A percentile compares a stretch with the other conserved stretches of the same genome.
phyloP scores from a whole-genome alignment of 2,113 vertebrate species.

The Aegotheles bennettii region DNA sequence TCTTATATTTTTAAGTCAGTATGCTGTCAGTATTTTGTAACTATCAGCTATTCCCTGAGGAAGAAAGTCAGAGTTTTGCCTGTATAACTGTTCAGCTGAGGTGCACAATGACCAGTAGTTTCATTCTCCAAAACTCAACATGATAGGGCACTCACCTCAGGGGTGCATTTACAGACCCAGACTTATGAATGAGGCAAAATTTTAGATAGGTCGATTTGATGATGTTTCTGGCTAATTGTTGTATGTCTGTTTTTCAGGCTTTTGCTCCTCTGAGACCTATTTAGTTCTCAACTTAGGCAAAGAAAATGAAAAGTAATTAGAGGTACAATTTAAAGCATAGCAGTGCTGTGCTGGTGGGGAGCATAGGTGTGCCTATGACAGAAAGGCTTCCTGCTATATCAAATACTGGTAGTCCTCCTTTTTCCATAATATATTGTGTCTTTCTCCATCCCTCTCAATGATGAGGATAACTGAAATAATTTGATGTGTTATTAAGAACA shows the following conservation, averaged over 20 bases:
- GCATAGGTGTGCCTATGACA: neutral
- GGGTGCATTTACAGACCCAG: neutral
- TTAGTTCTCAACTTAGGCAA: neutral
- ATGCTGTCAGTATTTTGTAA: neutral
- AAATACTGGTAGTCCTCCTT: neutral
- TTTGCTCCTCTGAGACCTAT: neutral
- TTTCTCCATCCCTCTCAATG: neutral
- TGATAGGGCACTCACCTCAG: neutral
- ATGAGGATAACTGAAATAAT: neutral
- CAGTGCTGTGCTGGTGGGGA: neutral
- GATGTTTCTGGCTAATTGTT: neutral
- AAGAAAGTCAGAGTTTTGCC: neutral
- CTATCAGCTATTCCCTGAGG: neutral
- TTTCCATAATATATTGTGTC: neutral
- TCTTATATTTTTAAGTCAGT: neutral
- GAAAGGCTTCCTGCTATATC: neutral
- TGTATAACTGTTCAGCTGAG: neutral
- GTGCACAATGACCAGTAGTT: neutral
- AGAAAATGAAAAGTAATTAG: neutral
- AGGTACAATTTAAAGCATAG: neutral
- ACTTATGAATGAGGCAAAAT: neutral
- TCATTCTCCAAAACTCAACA: neutral
- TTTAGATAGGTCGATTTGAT: fast-evolving
- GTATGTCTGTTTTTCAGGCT: neutral
- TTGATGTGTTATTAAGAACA: neutral